These are phyloP conservation scores for Buceros bicornis DNA, from an alignment of 2,797 vertebrate genomes.

Conservation along the genomic window DNA sequence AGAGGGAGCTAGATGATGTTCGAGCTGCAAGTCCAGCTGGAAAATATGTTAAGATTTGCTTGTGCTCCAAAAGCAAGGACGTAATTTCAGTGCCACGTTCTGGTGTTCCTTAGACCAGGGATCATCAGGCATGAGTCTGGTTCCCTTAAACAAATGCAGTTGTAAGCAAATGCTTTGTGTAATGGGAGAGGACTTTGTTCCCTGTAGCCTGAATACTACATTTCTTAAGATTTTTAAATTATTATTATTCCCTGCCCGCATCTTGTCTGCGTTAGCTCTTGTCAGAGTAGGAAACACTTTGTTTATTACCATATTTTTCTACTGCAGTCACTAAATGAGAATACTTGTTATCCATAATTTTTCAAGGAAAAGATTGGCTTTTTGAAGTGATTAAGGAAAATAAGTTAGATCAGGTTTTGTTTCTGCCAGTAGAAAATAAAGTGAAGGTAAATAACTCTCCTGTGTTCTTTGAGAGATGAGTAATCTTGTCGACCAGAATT, in stretches of 20 bases:
- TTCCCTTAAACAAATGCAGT: background rate
- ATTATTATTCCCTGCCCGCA: background rate
- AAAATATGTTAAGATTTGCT: background rate
- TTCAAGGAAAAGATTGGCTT: background rate
- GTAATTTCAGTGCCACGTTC: background rate
- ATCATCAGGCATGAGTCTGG: background rate
- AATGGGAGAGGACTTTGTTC: background rate
- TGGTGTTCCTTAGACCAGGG: background rate
- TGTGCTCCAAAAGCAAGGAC: slow-evolving; percentile 20
- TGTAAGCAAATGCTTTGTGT: background rate
- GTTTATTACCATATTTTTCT: background rate
- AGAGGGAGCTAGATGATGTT: background rate
- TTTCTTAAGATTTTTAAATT: background rate
- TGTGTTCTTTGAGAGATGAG: background rate
- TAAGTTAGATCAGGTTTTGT: background rate
- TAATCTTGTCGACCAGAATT: background rate
- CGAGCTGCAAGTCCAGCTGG: slow-evolving; percentile 5
- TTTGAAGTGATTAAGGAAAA: background rate
- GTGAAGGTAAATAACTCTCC: background rate
- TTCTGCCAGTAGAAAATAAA: background rate
- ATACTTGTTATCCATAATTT: background rate
- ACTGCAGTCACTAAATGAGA: background rate
- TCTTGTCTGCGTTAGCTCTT: background rate
- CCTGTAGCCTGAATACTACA: background rate
- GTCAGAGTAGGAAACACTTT: background rate